Evolutionary conservation across 92 coral and sea anemone genomes (phyloP).

Genomic region (Zoanthus solanderi): DNA sequence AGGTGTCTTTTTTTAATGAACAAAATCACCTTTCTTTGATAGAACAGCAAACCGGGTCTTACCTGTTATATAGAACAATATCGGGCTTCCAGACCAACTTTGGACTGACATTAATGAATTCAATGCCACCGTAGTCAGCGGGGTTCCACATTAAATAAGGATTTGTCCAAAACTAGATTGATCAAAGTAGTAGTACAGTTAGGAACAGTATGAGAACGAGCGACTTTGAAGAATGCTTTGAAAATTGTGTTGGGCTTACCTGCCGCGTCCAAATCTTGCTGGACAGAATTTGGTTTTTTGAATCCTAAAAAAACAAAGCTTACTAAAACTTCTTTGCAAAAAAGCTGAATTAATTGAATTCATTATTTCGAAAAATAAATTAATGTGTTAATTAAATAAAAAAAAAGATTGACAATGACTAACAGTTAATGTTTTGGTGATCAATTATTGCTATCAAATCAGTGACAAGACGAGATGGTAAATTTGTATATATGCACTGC

Average conservation of each 20-base stretch:
- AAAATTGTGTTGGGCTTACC: conserved; percentile 11
- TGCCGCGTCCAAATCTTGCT: conserved; percentile 64
- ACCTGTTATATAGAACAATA: conserved; percentile 65
- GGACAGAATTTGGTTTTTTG: conserved; percentile 54
- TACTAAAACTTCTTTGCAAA: neutral
- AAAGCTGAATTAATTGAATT: no score
- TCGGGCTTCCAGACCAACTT: conserved; percentile 64
- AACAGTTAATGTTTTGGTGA: no score
- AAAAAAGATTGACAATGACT: no score
- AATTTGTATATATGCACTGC: no score
- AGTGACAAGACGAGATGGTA: no score
- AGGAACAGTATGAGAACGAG: neutral
- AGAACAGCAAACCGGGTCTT: no score
- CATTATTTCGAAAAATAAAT: no score
- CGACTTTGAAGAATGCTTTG: neutral
- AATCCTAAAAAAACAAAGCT: conserved; percentile 26
- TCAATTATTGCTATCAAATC: no score
- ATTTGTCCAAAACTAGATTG: conserved; percentile 38
- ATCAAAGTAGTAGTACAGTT: neutral
- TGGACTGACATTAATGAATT: conserved; percentile 49
- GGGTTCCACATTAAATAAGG: conserved; percentile 60
- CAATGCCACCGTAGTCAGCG: conserved; percentile 48
- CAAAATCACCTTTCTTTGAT: no score
- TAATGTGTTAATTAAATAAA: no score
- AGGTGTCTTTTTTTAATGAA: no score